Evolutionary conservation across 1,140 invertebrate genomes (phyloP), one percentile per base, ranked within the genome.

Genomic region (Hyles euphorbiae): DNA sequence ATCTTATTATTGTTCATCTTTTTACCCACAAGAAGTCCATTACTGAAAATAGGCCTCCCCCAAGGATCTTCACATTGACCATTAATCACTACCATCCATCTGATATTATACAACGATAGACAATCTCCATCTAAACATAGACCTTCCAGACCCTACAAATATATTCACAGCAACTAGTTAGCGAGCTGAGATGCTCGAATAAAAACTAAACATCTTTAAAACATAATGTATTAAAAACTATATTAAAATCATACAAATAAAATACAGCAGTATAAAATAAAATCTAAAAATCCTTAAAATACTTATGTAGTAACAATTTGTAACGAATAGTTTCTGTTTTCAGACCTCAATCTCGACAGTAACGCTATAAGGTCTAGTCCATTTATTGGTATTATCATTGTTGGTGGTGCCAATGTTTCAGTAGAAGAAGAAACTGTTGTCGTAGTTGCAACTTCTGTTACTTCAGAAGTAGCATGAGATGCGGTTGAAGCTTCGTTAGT

Each of bases 241-340:
- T 48, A 48, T 22, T 22, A 22, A 22, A 22, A 22, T 22, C 22
- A n/a, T 11, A n/a, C 4, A 48, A 48, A 22, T n/a, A 48, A 48
- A 11, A 7, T 22, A 22, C n/a, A 5, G 2, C 12, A 48, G 5
- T 22, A 22, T 48, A n/a, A 11, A n/a, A 11, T 48, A 48, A 48
- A 48, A 0, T 48, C 10, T 48, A n/a, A n/a, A 22, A 48, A 48
- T 48, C 5, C 12, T 48, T 48, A 40, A 22, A 54, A 54, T 7
- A 43, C 3, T 58, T 46, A 58, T 34, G 43, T 36, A 34, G 51
- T 54, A 9, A 62, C 49, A 34, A 64, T 52, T 45, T 64, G 62
- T 2, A 64, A 53, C 4, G 62, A 56, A 53, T 64, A 60, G 53
- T 62, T 68, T 36, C 44, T 56, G 22, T 68, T 68, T 44, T 56